phyloP scores from a whole-genome alignment of 2,888 invertebrate genomes.

The Drosophila fungiperda region DNA sequence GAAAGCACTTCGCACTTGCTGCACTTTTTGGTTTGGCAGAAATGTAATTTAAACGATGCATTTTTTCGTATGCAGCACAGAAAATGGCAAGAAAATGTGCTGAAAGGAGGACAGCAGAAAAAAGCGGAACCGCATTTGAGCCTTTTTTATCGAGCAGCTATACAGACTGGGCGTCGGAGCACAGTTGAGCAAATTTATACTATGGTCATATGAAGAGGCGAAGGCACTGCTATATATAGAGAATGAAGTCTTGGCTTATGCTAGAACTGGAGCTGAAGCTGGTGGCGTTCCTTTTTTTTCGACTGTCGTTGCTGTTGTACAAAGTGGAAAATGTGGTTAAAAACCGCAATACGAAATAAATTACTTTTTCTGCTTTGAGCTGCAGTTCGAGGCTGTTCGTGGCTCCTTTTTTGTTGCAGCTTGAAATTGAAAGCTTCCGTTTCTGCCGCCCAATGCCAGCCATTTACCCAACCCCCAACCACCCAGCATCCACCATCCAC shows the following conservation, averaged over 20 bases:
- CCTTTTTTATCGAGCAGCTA: slow-evolving; percentile 73
- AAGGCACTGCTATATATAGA: slow-evolving; percentile 13
- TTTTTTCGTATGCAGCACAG: slow-evolving; percentile 50
- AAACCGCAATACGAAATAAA: slow-evolving; percentile 80
- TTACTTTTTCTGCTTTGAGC: slow-evolving; percentile 79
- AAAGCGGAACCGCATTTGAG: slow-evolving; percentile 78
- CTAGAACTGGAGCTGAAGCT: slow-evolving; percentile 28
- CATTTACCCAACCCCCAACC: slow-evolving; percentile 52
- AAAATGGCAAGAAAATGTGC: slow-evolving; percentile 69
- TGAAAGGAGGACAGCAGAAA: slow-evolving; percentile 58
- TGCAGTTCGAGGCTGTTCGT: slow-evolving; percentile 65
- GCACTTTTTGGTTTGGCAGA: slow-evolving; percentile 53
- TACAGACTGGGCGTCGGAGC: slow-evolving; percentile 43
- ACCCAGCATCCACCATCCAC: slow-evolving; percentile 32
- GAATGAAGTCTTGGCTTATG: slow-evolving; percentile 48
- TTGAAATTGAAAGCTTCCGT: slow-evolving; percentile 80
- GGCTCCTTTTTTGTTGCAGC: slow-evolving; percentile 64
- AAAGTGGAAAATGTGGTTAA: slow-evolving; percentile 81
- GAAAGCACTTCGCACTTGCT: slow-evolving; percentile 63
- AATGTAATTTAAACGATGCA: slow-evolving; percentile 66
- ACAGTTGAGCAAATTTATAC: slow-evolving; percentile 70
- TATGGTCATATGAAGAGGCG: slow-evolving; percentile 46
- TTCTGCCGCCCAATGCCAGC: slow-evolving; percentile 54
- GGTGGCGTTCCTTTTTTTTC: slow-evolving; percentile 47
- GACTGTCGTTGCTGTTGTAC: slow-evolving; percentile 77